Evolutionary conservation across 1,140 invertebrate genomes (phyloP), one percentile per base, ranked within the genome.

Genomic region (Dolichoris vasculosae): DNA sequence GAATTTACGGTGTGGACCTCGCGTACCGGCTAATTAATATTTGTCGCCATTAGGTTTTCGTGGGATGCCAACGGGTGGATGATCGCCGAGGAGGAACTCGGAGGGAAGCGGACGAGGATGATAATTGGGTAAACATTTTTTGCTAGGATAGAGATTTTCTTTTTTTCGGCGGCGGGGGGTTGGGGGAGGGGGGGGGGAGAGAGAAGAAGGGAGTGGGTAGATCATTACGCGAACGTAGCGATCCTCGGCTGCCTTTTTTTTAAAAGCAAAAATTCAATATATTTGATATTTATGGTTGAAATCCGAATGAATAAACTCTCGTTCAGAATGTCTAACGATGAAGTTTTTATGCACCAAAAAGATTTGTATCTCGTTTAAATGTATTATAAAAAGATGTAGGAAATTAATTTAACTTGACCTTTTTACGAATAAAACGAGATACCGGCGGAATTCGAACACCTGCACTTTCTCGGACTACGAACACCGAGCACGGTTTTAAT

Each of bases 11-110:
- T 43, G 69, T 38, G 55, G 64, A 75, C 82, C 82, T 7, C 69
- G 86, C 78, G 71, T 46, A 64, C 82, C 78, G 87, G 86, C 89
- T 91, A 92, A 92, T 92, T 93, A 92, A 92, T 93, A 92, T 91
- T 93, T 91, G 91, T 92, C 90, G 89, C 90, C 91, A 90, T 91
- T 90, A 90, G 85, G 69, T 83, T 69, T 64, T 67, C 30, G 23
- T 32, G 32, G 26, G 69, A 63, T 20, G 40, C 51, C 51, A 63
- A 73, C 23, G 75, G 30, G 8, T 32, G 46, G 35, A 55, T 30
- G 30, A 78, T 78, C 30, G 46, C 9, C 76, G 48, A 30, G 43
- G 48, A 75, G 17, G n/a, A 17, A 38, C 7, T 30, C 11, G 8
- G 43, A 48, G 43, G 38, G 11, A 48, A 76, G 75, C 2, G 20